Percentiles rank a stretch among this genome's conserved stretches.
phyloP scores from a whole-genome alignment of 2,797 vertebrate genomes.

The Danio kyathit region DNA sequence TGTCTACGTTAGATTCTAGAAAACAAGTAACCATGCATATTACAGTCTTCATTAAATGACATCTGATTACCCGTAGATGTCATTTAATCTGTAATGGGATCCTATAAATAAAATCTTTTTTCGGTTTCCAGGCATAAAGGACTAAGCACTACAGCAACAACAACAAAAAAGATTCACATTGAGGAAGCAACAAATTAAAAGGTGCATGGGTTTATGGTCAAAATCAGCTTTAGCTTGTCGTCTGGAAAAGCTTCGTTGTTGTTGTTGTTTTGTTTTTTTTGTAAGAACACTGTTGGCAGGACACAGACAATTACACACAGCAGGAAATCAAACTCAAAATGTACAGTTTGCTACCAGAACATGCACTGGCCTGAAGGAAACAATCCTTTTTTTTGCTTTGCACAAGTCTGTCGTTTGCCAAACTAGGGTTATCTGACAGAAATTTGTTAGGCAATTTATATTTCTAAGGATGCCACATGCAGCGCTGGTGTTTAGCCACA shows the following conservation, averaged over 20 bases:
- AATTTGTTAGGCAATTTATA: conserved; percentile 15
- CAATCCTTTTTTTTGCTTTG: conserved; percentile 21
- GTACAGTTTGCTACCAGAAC: conserved; percentile 42
- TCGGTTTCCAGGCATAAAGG: conserved; percentile 11
- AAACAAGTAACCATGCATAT: conserved; percentile 55
- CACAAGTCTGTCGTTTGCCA: conserved; percentile 22
- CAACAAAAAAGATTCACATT: conserved; percentile 51
- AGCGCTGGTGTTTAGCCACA: conserved; percentile 41
- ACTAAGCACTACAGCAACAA: conserved; percentile 27
- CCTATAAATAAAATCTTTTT: conserved; percentile 24
- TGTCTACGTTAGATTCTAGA: conserved; percentile 41
- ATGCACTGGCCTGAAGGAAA: conserved; percentile 55
- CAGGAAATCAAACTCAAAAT: conserved; percentile 42
- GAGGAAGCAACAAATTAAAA: conserved; percentile 51
- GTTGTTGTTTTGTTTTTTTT: conserved; percentile 15
- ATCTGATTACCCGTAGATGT: conserved; percentile 22
- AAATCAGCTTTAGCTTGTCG: conserved; percentile 27
- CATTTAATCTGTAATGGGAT: conserved; percentile 7
- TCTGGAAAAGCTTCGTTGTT: conserved; percentile 37
- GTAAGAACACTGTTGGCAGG: conserved; percentile 53
- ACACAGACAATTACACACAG: conserved; percentile 43
- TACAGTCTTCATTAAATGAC: conserved; percentile 50
- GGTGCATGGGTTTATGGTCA: conserved; percentile 35
- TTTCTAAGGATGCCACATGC: conserved; percentile 47
- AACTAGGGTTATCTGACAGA: conserved; percentile 30